These are phyloP conservation scores for Hypselothyrea guttata DNA, from an alignment of 2,888 invertebrate genomes.

Conservation along the genomic window DNA sequence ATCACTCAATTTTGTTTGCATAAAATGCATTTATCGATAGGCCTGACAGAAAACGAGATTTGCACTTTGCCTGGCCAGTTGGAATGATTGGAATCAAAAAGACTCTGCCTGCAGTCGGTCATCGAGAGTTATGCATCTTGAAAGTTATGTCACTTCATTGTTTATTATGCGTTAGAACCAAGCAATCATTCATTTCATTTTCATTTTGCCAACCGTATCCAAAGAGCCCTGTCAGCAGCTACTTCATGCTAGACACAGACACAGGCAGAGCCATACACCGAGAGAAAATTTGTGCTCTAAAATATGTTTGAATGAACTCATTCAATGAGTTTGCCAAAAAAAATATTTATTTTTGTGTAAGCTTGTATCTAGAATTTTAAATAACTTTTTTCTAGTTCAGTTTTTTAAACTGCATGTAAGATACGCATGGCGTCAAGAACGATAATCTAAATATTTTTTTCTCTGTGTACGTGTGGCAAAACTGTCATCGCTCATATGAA, in stretches of 20 bases:
- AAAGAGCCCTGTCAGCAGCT: conserved; percentile 46
- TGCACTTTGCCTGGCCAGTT: background rate
- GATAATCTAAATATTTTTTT: no score
- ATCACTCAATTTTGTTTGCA: no score
- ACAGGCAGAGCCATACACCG: background rate
- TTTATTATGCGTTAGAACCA: conserved; percentile 55
- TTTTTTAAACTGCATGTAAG: no score
- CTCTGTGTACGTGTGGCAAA: no score
- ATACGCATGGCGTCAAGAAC: no score
- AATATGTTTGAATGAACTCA: no score
- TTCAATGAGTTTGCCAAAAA: no score
- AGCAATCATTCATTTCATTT: conserved; percentile 63
- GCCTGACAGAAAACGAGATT: background rate
- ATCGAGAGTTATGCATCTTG: conserved; percentile 29
- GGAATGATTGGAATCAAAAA: background rate
- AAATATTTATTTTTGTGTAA: no score
- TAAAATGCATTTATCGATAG: no score
- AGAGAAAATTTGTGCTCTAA: no score
- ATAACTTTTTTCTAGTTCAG: no score
- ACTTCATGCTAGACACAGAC: background rate
- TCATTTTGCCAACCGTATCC: conserved; percentile 39
- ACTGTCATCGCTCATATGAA: conserved; percentile 38
- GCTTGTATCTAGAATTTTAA: no score
- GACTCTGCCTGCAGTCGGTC: background rate
- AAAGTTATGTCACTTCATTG: conserved; percentile 38